Evolutionary conservation across 2,113 vertebrate species (phyloP), one percentile per base, ranked within the genome.

Genomic region (Euleptes europaea): DNA sequence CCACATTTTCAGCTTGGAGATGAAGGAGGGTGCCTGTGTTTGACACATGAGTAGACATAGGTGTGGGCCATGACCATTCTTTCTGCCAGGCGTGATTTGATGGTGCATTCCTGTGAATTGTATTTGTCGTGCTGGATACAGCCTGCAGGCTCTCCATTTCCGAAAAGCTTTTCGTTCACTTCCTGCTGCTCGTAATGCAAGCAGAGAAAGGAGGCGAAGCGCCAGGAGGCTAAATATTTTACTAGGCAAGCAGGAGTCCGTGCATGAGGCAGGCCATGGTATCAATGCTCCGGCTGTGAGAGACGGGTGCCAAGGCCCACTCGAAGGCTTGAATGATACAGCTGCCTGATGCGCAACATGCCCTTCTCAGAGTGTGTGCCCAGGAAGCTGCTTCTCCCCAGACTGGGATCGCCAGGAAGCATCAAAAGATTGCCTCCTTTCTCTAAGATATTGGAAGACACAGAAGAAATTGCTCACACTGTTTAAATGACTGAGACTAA

Each of bases 401-500:
- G 90, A 90, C 86, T 91, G 79, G 78, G 81, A 85, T 86, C 73
- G 90, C 89, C 88, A 78, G 83, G 67, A 84, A 88, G 85, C 85
- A 90, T 92, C 89, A 89, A 92, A 94, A 86, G 90, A 88, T 90
- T 92, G 89, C 0, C 0, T 88, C 78, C 91, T 89, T 85, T 83
- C 83, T 84, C 87, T 75, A 38, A 47, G 60, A 2, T 57, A 33
- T 82, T 92, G 85, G 84, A 82, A 91, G 88, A 42, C 69, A 35
- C 84, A 40, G 80, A 91, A 87, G 82, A 93, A 94, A 92, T 89
- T 69, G 88, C 69, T 72, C 76, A 65, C 82, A 76, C 70, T 79
- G 73, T 91, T 93, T 84, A 90, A 91, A 83, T 57, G 4, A 3
- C 63, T 54, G 84, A 86, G 69, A 88, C 33, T 11, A 57, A 28